Conservation (phyloP, 2,888 invertebrate genomes). For the Prosopocoilus inquinatus region DNA sequence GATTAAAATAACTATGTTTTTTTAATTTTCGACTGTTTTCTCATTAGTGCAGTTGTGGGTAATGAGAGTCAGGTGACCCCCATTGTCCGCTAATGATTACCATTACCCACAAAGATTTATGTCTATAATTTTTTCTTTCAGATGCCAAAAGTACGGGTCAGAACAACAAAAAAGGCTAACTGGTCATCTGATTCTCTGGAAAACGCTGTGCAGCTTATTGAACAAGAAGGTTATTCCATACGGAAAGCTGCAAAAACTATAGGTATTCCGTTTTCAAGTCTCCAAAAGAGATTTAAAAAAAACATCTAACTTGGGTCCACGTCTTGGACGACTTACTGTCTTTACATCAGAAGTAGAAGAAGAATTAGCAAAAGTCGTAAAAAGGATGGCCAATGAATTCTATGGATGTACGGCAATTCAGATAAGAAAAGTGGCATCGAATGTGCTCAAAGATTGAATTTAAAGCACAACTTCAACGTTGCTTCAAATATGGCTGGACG, state of each 20-base stretch:
- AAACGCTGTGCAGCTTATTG: background rate
- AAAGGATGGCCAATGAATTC: background rate
- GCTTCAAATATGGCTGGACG: conserved; percentile 6
- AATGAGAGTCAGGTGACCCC: conserved; percentile 2
- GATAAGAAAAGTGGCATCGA: background rate
- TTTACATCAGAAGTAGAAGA: too few relatives aligned
- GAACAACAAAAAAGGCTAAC: background rate
- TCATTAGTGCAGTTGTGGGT: conserved; percentile 13
- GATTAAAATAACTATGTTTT: background rate
- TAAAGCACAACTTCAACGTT: conserved; percentile 22
- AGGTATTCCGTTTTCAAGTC: too few relatives aligned
- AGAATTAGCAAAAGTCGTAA: background rate
- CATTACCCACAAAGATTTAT: too few relatives aligned
- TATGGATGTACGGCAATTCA: background rate
- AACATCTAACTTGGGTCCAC: too few relatives aligned
- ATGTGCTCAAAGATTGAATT: background rate
- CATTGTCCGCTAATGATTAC: too few relatives aligned
- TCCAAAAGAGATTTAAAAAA: too few relatives aligned
- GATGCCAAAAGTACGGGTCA: background rate
- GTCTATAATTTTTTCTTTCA: background rate
- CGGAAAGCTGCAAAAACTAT: too few relatives aligned
- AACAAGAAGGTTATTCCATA: too few relatives aligned
- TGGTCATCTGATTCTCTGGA: background rate
- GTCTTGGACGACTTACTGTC: too few relatives aligned
- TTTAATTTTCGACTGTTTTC: conserved; percentile 11